Conservation (phyloP, 2,797 vertebrate genomes). For the Crypturellus tataupa region DNA sequence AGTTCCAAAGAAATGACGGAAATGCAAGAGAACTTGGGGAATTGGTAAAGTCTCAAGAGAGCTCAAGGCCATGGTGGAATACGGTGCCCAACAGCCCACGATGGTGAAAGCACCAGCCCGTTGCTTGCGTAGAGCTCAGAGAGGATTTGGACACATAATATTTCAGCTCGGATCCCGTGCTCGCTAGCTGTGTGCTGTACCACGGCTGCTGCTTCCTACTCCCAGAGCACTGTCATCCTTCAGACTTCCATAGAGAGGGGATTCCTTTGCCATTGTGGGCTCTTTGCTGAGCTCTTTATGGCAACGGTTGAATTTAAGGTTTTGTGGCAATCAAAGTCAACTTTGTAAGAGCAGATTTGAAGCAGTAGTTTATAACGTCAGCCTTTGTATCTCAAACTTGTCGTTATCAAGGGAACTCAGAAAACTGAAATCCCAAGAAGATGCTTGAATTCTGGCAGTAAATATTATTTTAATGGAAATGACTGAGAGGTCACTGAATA, state of each 20-base stretch:
- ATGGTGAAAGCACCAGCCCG: background rate
- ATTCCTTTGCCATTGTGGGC: background rate
- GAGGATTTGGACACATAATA: fast-evolving
- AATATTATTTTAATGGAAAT: background rate
- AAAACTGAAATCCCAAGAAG: background rate
- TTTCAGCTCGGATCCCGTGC: fast-evolving
- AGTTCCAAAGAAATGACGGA: background rate
- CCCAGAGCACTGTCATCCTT: background rate
- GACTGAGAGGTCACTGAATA: background rate
- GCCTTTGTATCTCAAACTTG: background rate
- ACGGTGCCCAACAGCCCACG: fast-evolving
- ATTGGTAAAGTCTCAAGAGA: fast-evolving
- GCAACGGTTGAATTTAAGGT: background rate
- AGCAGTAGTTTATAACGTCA: background rate
- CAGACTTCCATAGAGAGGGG: fast-evolving
- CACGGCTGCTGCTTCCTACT: background rate
- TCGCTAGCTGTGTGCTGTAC: fast-evolving
- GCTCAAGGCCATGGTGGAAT: fast-evolving
- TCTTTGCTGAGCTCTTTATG: background rate
- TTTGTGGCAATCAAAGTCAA: background rate
- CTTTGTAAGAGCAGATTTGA: background rate
- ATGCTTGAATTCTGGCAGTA: background rate
- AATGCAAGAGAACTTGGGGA: no score
- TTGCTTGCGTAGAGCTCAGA: background rate
- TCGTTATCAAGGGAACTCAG: background rate